These are phyloP conservation scores for Takifugu flavidus DNA, from an alignment of 2,113 vertebrate species.

Conservation along the genomic window DNA sequence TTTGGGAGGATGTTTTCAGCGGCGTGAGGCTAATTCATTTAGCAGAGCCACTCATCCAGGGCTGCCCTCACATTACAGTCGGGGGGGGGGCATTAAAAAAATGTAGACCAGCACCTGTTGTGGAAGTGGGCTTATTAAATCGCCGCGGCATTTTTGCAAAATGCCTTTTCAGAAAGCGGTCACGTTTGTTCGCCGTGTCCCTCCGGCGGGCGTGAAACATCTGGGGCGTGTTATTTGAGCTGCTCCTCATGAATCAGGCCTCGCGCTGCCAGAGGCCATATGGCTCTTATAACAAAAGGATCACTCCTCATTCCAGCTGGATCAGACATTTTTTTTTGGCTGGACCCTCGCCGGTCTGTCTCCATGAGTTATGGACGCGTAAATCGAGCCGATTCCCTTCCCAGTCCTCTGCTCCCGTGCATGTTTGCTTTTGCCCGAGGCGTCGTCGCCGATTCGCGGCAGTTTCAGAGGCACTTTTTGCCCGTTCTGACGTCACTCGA, in stretches of 20 bases:
- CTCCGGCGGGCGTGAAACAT: conserved; percentile 25
- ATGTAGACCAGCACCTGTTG: conserved; percentile 4
- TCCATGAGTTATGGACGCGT: conserved; percentile 11
- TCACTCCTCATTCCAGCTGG: conserved; percentile 21
- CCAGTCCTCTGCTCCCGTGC: conserved; percentile 7
- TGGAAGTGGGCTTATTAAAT: conserved; percentile 8
- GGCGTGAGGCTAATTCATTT: conserved; percentile 52
- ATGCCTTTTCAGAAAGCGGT: conserved; percentile 8
- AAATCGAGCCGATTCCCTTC: conserved; percentile 1
- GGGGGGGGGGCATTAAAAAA: conserved; percentile 12
- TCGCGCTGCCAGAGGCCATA: conserved; percentile 30
- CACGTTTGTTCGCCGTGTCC: background rate
- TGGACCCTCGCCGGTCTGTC: conserved; percentile 1
- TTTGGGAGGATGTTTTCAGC: conserved; percentile 56
- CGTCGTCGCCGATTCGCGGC: background rate
- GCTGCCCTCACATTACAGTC: conserved; percentile 37
- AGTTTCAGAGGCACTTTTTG: background rate
- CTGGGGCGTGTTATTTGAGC: conserved; percentile 34
- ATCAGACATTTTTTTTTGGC: conserved; percentile 10
- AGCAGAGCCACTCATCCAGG: conserved; percentile 40
- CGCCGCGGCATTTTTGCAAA: background rate
- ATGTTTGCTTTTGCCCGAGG: conserved; percentile 8
- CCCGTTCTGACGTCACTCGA: conserved; percentile 20
- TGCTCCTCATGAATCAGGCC: conserved; percentile 16
- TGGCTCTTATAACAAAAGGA: conserved; percentile 7